A percentile compares a stretch with the other conserved stretches of the same genome.
Conservation (phyloP, 2,113 vertebrate species). For the Sula dactylatra region DNA sequence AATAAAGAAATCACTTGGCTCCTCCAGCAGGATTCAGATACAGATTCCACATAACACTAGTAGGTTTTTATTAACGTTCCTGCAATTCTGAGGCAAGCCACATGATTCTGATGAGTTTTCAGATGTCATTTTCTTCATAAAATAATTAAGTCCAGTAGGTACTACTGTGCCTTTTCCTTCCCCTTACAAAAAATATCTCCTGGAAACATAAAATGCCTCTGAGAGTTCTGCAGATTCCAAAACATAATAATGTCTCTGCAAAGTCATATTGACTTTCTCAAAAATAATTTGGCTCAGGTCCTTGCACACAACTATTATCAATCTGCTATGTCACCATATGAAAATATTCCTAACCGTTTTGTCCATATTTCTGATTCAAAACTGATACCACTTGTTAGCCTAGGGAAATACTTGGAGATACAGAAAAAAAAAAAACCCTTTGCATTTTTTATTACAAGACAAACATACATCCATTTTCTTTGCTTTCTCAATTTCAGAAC, state of each 20-base stretch:
- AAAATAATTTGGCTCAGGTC: neutral
- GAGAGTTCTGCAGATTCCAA: neutral
- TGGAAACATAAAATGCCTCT: neutral
- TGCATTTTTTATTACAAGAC: neutral
- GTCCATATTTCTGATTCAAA: neutral
- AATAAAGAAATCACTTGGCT: neutral
- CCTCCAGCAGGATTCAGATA: neutral
- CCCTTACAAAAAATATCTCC: neutral
- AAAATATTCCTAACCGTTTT: neutral
- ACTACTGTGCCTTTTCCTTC: neutral
- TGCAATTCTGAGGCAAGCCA: neutral
- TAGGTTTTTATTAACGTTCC: neutral
- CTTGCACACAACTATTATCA: neutral
- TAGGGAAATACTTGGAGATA: neutral
- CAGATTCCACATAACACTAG: neutral
- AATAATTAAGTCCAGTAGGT: neutral
- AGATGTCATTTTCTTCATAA: neutral
- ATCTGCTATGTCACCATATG: neutral
- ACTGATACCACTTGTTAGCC: neutral
- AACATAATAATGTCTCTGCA: neutral
- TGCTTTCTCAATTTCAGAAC: neutral
- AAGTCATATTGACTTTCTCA: neutral
- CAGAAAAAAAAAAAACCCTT: neutral
- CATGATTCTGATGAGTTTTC: neutral
- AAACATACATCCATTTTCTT: neutral